Conservation (phyloP, 2,888 invertebrate genomes). For the Drosophila birchii region DNA sequence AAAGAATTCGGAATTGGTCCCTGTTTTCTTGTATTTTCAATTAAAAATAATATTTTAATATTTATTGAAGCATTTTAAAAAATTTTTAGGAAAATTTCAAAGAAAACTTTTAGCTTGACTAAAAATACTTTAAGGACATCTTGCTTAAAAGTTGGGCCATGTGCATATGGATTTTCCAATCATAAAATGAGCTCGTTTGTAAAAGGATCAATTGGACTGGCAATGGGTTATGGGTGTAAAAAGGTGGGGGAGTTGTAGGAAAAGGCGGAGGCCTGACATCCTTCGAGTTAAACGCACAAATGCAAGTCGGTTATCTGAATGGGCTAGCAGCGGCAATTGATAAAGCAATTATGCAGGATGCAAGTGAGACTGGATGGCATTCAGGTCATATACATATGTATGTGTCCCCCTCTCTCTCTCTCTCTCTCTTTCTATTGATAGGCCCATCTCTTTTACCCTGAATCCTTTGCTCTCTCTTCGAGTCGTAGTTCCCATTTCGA, state of each 20-base stretch:
- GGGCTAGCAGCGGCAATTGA: conserved; percentile 54
- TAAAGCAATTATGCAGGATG: conserved; percentile 68
- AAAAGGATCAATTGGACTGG: neutral
- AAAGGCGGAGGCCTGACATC: conserved; percentile 10
- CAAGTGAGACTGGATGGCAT: conserved; percentile 59
- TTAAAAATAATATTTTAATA: neutral
- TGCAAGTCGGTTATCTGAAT: conserved; percentile 42
- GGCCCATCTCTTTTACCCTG: neutral
- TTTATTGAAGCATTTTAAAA: neutral
- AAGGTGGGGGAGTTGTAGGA: too few relatives aligned
- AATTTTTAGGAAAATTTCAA: neutral
- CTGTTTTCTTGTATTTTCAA: neutral
- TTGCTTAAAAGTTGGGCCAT: too few relatives aligned
- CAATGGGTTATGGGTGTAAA: neutral
- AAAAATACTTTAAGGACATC: too few relatives aligned
- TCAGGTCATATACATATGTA: conserved; percentile 19
- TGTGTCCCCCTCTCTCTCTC: neutral
- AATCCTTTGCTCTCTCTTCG: neutral
- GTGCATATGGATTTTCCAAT: conserved; percentile 1
- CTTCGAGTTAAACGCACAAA: conserved; percentile 42
- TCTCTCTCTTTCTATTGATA: neutral
- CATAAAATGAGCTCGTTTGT: neutral
- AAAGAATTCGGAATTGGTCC: neutral
- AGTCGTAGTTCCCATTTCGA: conserved; percentile 41
- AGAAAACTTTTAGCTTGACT: neutral